A percentile compares a stretch with the other conserved stretches of the same genome.
Conservation (phyloP, 1,140 invertebrate species). For the Agrypnia vestita region DNA sequence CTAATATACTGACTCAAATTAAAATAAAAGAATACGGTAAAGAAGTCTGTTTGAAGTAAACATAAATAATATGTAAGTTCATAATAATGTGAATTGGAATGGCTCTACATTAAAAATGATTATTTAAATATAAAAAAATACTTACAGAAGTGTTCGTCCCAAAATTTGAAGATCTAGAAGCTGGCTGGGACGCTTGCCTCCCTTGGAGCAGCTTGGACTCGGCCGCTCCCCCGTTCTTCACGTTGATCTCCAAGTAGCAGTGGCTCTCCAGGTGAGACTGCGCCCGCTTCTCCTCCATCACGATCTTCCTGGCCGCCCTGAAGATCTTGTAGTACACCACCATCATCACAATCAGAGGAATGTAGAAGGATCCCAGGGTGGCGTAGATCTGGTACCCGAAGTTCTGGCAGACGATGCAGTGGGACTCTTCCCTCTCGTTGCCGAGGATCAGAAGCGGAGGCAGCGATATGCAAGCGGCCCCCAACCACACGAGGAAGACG, state of each 20-base stretch:
- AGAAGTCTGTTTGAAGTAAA: neutral
- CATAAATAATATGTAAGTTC: too few species aligned
- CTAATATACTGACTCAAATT: too few species aligned
- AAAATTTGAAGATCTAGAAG: conserved; percentile 72
- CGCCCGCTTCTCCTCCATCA: conserved; percentile 88
- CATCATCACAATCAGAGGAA: conserved; percentile 92
- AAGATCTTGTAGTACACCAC: conserved; percentile 95
- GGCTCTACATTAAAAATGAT: neutral
- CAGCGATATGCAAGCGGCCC: conserved; percentile 90
- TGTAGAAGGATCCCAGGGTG: conserved; percentile 91
- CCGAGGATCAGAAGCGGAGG: conserved; percentile 91
- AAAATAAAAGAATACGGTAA: too few species aligned
- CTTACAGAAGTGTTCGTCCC: conserved; percentile 79
- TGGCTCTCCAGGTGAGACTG: conserved; percentile 87
- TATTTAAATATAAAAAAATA: conserved; percentile 53
- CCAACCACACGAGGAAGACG: conserved; percentile 91
- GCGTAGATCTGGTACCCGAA: conserved; percentile 93
- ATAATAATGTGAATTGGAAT: too few species aligned
- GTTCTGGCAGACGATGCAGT: conserved; percentile 89
- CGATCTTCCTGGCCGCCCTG: conserved; percentile 86
- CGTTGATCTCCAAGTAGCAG: conserved; percentile 82
- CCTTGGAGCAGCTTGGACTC: conserved; percentile 75
- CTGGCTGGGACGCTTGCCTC: conserved; percentile 68
- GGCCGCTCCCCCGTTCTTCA: conserved; percentile 80
- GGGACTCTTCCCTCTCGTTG: conserved; percentile 86